phyloP scores from a whole-genome alignment of 1,140 invertebrate species.

The Leptoteleia sp. region DNA sequence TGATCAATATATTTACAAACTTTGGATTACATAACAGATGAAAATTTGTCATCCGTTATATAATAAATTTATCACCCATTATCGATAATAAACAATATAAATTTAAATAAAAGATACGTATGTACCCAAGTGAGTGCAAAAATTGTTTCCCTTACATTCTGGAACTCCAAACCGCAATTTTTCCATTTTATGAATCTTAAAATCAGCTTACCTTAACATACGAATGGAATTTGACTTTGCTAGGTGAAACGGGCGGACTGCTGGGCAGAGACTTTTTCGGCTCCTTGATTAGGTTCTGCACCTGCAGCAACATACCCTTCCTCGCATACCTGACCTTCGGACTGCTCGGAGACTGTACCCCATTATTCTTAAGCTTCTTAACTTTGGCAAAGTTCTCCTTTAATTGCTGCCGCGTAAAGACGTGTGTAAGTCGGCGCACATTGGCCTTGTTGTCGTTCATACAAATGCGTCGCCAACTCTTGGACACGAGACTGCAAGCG shows the following conservation, averaged over 20 bases:
- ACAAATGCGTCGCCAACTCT: constrained; percentile 74
- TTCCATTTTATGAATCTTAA: background rate
- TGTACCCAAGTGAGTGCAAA: too few relatives aligned
- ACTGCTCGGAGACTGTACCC: constrained; percentile 55
- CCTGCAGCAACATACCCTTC: constrained; percentile 72
- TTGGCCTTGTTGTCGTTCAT: constrained; percentile 70
- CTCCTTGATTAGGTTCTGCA: constrained; percentile 73
- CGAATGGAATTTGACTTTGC: constrained; percentile 79
- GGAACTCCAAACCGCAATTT: too few relatives aligned
- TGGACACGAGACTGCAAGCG: constrained; percentile 76
- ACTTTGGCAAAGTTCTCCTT: constrained; percentile 76
- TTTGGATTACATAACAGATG: too few relatives aligned
- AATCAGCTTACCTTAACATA: constrained; percentile 76
- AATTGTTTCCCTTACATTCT: too few relatives aligned
- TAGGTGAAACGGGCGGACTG: constrained; percentile 79
- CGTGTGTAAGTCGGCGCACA: constrained; percentile 68
- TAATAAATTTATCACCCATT: too few relatives aligned
- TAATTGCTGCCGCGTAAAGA: constrained; percentile 71
- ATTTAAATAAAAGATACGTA: too few relatives aligned
- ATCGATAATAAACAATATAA: too few relatives aligned
- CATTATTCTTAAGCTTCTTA: constrained; percentile 71
- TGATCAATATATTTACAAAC: too few relatives aligned
- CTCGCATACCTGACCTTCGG: constrained; percentile 71
- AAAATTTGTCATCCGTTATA: too few relatives aligned
- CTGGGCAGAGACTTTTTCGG: constrained; percentile 65